Evolutionary conservation across 2,113 vertebrate species (phyloP), one percentile per base, ranked within the genome.

Genomic region (Cichladusa arquata): DNA sequence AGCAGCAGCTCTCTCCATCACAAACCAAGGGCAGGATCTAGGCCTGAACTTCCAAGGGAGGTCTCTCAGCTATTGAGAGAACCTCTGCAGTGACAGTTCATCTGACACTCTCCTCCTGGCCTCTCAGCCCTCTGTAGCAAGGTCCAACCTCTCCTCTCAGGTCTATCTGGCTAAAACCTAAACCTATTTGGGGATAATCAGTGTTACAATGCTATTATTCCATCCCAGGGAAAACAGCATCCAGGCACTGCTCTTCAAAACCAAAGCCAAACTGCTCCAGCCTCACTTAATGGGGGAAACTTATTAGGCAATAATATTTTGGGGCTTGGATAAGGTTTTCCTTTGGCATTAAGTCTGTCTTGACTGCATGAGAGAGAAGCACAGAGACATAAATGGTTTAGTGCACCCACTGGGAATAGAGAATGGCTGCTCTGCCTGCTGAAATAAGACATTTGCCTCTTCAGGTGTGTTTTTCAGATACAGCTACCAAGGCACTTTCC

Each of bases 361-460:
- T 88, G 76, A 70, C 57, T 65, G 72, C 31, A 40, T 24, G 26
- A 86, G 61, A 83, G 51, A 86, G 56, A 83, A 74, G 33, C 77
- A 93, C 1, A 8, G 60, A 86, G 53, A 90, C 33, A 67, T 60
- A 88, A 92, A 84, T 5, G 64, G 76, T 78, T 86, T 90, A 83
- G 56, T 26, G 56, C 20, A 57, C 31, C 56, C 88, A 84, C 26
- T 56, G 90, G 93, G 82, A 97, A 94, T 19, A 95, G 19, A 58
- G 82, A 88, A 83, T 2, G 71, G 77, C 82, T 84, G 90, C 53
- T 93, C 76, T 94, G 80, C 80, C 40, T 84, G 80, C 82, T 93
- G 92, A 81, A 96, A 64, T 67, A 93, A 94, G 83, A 84, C 44
- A 84, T 94, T 72, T 91, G 83, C 60, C 83, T 86, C 90, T 93